Evolutionary conservation across 2,797 vertebrate species (phyloP), one percentile per base, ranked within the genome.

Genomic region (Triplophysa yarkandensis): DNA sequence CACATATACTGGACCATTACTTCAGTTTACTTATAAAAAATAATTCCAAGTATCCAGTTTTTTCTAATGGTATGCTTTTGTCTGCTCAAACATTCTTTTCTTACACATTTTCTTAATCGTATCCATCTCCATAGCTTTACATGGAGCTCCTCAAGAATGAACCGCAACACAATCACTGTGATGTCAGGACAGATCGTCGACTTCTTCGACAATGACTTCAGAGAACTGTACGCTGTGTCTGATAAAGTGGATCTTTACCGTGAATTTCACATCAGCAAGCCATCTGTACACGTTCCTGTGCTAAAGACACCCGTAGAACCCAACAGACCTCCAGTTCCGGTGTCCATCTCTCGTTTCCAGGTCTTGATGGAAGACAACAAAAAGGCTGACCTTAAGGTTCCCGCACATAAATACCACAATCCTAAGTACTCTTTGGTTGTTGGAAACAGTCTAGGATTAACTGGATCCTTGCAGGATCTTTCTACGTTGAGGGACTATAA

Each of bases 391-490:
- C 39, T 90, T 25, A 90, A 88, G 71, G 94, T 96, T 0, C 96
- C 95, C 11, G 93, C 94, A 0, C 95, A 95, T 65, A 98, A 98
- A 78, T 92, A 95, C 50, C 95, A 98, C 89, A 98, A 97, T 75
- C 97, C 97, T 8, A 99, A 98, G 83, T 99, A 99, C 13, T 91
- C 93, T 10, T 85, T 99, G 80, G 96, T 97, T 50, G 88, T 94
- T 4, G 93, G 94, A 34, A 93, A 93, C 85, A 91, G 85, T 17
- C 63, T 67, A 7, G 85, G 85, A 7, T 44, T 87, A 11, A 87
- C 89, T 0, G 82, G 85, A 1, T 93, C 92, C 2, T 81, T 92
- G 0, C 90, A 91, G 39, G 89, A 92, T 72, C 84, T 93, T 48
- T 81, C 88, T 0, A 72, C 68, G 0, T 46, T 55, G 0, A 84